Percentiles rank a stretch among this genome's conserved stretches.
These are phyloP conservation scores for Alentia gelatinosa DNA, from an alignment of 2,888 invertebrate species.

Conservation along the genomic window DNA sequence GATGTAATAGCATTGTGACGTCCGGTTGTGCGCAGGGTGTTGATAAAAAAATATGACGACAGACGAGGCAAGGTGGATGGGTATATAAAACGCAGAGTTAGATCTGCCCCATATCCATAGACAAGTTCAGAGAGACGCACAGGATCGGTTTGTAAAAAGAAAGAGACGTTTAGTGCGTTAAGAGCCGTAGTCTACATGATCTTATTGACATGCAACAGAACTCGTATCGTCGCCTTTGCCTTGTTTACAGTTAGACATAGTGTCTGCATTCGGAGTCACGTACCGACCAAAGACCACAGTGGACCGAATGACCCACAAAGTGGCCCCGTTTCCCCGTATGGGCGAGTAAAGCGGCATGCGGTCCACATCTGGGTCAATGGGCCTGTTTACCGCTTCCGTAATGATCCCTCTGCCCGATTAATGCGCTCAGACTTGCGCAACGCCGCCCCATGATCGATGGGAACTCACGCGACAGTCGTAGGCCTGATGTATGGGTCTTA, in stretches of 20 bases:
- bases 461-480: too few species aligned
- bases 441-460: neutral
- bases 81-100: neutral
- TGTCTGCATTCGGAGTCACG: neutral
- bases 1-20: neutral
- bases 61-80: neutral
- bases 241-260: neutral
- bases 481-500: too few species aligned
- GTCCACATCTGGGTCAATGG: neutral
- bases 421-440: slow-evolving; percentile 9
- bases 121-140: neutral
- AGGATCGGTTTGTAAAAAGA: too few species aligned
- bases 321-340: neutral
- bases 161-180: neutral
- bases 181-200: neutral
- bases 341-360: neutral
- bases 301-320: neutral
- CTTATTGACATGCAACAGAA: neutral
- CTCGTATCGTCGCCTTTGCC: neutral
- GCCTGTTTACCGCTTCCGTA: neutral
- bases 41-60: neutral
- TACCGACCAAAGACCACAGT: neutral
- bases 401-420: neutral
- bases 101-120: neutral
- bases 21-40: neutral